phyloP scores from a whole-genome alignment of 2,888 invertebrate species.

The Pecten maximus region DNA sequence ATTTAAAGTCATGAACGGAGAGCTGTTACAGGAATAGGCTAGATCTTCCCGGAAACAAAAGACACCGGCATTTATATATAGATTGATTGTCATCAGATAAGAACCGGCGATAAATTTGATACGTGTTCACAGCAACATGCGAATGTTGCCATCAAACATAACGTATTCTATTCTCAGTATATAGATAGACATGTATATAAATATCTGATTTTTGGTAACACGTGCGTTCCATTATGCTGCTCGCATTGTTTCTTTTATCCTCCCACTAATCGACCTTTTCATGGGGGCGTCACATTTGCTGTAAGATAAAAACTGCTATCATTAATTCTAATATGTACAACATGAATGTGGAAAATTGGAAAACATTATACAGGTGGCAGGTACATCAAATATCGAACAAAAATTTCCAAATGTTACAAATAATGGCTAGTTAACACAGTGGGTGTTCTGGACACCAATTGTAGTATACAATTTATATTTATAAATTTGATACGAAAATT shows the following conservation, averaged over 20 bases:
- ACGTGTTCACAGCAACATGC: background rate
- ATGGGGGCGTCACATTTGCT: background rate
- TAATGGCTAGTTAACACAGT: too few relatives aligned
- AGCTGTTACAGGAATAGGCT: too few relatives aligned
- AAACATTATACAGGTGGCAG: background rate
- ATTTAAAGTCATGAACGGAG: too few relatives aligned
- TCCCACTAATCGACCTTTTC: background rate
- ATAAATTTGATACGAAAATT: too few relatives aligned
- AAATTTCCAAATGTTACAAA: too few relatives aligned
- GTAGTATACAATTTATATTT: too few relatives aligned
- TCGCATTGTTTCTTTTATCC: slow-evolving; percentile 21
- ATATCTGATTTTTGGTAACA: background rate
- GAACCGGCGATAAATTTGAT: too few relatives aligned
- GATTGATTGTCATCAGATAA: too few relatives aligned
- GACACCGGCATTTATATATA: too few relatives aligned
- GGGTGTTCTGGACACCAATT: too few relatives aligned
- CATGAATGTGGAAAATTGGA: background rate
- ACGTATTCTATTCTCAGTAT: background rate
- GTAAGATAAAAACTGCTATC: background rate
- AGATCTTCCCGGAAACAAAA: too few relatives aligned
- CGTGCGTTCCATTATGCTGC: background rate
- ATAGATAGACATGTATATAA: background rate
- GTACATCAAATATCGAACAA: too few relatives aligned
- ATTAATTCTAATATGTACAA: background rate
- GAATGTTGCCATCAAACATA: background rate